Evolutionary conservation across 2,888 invertebrate species (phyloP), one percentile per base, ranked within the genome.

Genomic region (Ormyrus thymus): DNA sequence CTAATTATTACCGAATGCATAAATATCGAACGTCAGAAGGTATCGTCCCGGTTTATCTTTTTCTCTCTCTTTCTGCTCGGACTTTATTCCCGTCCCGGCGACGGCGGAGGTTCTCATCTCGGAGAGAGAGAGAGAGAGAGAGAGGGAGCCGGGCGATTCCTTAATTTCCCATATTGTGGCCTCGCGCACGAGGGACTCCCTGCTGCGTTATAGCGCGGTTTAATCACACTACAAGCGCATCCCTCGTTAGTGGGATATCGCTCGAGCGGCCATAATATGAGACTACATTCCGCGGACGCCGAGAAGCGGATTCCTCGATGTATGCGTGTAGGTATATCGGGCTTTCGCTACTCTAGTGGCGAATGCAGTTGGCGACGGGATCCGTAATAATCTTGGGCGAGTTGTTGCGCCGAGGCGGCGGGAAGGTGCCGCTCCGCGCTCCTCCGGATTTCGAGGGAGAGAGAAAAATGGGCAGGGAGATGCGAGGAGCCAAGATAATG

Each of bases 151-250:
- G 29, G 83, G 82, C 85, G 82, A 87, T 86, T 87, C 85, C 87
- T 87, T 87, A 86, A 87, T 87, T 87, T 86, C 84, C 85, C 82
- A 86, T 84, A 86, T 87, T 85, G 86, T 84, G 84, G 85, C 79
- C 84, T 82, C 83, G 82, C 81, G 11, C 66, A 66, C 53, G 59
- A 83, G 83, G 80, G 79, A 80, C 86, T 83, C 85, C 89, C 89
- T 78, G 87, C 87, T 86, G 89, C 85, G 89, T 88, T 88, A 89
- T 88, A 87, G 86, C 89, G 86, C 84, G 87, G 87, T 89, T 89
- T 89, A 89, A 89, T 89, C 89, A 87, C 89, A 85, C 87, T 87
- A 87, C 89, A 86, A 88, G 87, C 87, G 86, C 88, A 87, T 89
- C 87, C 87, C 89, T 90, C 89, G 89, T 89, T 90, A 90, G 89